Conservation (phyloP, 2,797 vertebrate species). For the Lateolabrax maculatus region DNA sequence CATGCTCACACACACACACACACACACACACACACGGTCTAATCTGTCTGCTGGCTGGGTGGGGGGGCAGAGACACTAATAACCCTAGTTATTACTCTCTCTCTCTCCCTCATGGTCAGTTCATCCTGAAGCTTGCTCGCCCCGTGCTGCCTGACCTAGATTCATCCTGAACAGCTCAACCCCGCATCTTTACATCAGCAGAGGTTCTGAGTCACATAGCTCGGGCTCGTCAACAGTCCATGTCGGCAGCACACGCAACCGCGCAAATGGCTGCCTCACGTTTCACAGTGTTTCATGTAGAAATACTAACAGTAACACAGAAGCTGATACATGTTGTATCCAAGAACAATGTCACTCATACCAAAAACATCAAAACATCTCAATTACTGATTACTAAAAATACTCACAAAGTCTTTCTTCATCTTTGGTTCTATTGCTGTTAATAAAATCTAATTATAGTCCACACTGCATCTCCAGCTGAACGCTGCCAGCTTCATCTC, state of each 20-base stretch:
- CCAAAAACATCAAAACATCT: no score
- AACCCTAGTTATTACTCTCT: conserved; percentile 49
- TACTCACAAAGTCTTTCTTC: conserved; percentile 15
- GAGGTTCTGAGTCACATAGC: conserved; percentile 55
- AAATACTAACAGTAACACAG: background rate
- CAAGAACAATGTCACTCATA: background rate
- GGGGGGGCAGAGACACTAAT: conserved; percentile 44
- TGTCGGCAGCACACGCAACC: conserved; percentile 4
- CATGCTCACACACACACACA: conserved; percentile 27
- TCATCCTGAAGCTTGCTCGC: conserved; percentile 38
- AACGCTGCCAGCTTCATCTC: background rate
- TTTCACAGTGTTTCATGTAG: background rate
- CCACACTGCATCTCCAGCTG: background rate
- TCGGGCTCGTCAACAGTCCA: conserved; percentile 2
- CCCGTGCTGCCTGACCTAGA: conserved; percentile 68
- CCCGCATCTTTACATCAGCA: conserved; percentile 51
- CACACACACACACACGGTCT: conserved; percentile 19
- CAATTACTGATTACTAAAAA: conserved; percentile 20
- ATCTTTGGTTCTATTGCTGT: background rate
- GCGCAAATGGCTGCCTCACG: background rate
- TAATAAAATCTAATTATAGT: background rate
- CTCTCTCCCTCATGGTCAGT: conserved; percentile 48
- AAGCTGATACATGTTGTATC: background rate
- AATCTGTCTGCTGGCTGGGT: conserved; percentile 43
- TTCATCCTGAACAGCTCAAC: conserved; percentile 59